Percentiles rank a stretch among this genome's conserved stretches.
Evolutionary conservation across 2,888 invertebrate species (phyloP).

Genomic region (Tenthredo notha): DNA sequence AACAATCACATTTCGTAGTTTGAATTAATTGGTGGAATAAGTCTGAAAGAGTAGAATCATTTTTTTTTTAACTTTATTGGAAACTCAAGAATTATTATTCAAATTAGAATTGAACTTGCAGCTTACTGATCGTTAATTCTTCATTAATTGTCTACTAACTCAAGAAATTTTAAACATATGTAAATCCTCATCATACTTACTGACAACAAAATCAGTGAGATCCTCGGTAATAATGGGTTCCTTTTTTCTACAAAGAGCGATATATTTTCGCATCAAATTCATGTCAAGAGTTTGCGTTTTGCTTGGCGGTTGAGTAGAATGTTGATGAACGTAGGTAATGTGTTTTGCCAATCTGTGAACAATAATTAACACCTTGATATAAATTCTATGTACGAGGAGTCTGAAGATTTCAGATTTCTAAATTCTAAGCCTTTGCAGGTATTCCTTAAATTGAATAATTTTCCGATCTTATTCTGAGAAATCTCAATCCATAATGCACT

Average conservation of each 20-base stretch:
- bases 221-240: constrained; percentile 92
- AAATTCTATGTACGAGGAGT: not conserved
- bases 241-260: constrained; percentile 93
- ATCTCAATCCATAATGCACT: not conserved
- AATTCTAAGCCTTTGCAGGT: not conserved
- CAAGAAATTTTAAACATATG: not conserved
- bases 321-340: constrained; percentile 98
- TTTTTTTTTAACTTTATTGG: not conserved
- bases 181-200: constrained; percentile 74
- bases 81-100: not conserved
- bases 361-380: not conserved
- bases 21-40: not conserved
- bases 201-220: constrained; percentile 93
- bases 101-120: not conserved
- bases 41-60: not conserved
- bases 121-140: not conserved
- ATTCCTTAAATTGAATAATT: not conserved
- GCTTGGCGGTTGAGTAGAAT: constrained; percentile 91
- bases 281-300: constrained; percentile 89
- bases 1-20: not conserved
- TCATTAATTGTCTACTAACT: not conserved
- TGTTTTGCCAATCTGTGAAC: constrained; percentile 91
- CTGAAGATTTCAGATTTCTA: not conserved
- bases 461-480: not conserved
- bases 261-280: constrained; percentile 95